These are phyloP conservation scores for Zeus faber DNA, from an alignment of 2,113 vertebrate species.

Conservation along the genomic window DNA sequence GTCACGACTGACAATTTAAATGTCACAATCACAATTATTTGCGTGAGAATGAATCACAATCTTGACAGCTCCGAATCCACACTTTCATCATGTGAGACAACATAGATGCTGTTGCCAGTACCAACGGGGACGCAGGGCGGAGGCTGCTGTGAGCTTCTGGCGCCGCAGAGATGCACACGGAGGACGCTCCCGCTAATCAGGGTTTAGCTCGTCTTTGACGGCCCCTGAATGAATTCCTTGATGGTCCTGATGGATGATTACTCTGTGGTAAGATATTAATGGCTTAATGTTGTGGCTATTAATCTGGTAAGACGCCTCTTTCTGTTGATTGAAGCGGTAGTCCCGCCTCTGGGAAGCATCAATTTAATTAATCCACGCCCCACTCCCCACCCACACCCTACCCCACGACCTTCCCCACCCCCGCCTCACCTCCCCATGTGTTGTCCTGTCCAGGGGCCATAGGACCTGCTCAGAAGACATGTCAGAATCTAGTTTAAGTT, in stretches of 20 bases:
- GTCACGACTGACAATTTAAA: too few species aligned
- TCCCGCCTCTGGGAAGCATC: slow-evolving; percentile 67
- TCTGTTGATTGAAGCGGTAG: slow-evolving; percentile 76
- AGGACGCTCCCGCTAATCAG: slow-evolving; percentile 69
- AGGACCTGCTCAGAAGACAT: background rate
- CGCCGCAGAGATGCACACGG: slow-evolving; percentile 35
- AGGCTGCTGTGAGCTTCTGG: too few species aligned
- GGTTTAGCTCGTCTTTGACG: slow-evolving; percentile 67
- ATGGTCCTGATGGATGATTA: slow-evolving; percentile 70
- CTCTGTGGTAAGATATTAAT: slow-evolving; percentile 79
- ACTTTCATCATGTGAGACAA: too few species aligned
- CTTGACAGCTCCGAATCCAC: too few species aligned
- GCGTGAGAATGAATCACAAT: too few species aligned
- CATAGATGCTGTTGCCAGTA: too few species aligned
- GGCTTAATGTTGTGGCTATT: slow-evolving; percentile 77
- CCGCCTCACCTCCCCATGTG: slow-evolving; percentile 14
- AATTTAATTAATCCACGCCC: slow-evolving; percentile 74
- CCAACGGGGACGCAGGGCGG: too few species aligned
- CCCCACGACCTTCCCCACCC: background rate
- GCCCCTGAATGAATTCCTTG: slow-evolving; percentile 67
- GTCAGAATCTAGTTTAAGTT: too few species aligned
- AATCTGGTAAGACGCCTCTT: slow-evolving; percentile 78
- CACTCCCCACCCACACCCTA: slow-evolving; percentile 50
- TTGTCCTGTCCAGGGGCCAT: background rate
- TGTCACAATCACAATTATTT: too few species aligned